phyloP scores from a whole-genome alignment of 2,888 invertebrate species.

The Eumerus sabulonum region DNA sequence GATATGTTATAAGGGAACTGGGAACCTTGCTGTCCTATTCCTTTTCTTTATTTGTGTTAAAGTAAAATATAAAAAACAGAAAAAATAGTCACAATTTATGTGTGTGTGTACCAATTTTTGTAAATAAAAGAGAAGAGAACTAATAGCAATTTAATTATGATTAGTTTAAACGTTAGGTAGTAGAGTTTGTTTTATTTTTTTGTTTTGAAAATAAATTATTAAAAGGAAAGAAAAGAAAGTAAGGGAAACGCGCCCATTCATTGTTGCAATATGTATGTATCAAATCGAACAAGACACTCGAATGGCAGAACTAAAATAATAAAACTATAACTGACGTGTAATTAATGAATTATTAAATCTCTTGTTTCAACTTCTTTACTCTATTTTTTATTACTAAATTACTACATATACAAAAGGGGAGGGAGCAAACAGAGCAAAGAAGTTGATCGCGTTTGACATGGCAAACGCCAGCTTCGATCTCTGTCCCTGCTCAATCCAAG shows the following conservation, averaged over 20 bases:
- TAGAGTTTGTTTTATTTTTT: no score
- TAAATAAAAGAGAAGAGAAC: conserved; percentile 47
- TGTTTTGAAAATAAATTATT: conserved; percentile 57
- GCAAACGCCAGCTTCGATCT: no score
- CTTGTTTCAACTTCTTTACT: conserved; percentile 24
- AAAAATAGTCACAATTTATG: conserved; percentile 54
- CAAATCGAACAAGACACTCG: conserved; percentile 33
- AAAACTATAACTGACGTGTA: conserved; percentile 46
- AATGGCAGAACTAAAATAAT: conserved; percentile 43
- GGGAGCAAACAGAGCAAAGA: no score
- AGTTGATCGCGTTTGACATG: no score
- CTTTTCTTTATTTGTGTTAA: conserved; percentile 18
- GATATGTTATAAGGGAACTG: conserved; percentile 23
- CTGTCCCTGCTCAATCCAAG: no score
- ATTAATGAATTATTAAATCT: conserved; percentile 36
- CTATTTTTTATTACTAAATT: no score
- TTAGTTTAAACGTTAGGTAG: conserved; percentile 56
- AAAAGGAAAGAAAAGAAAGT: conserved; percentile 30
- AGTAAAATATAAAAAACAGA: background rate
- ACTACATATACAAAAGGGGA: no score
- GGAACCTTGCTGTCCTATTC: conserved; percentile 16
- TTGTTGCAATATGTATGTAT: conserved; percentile 16
- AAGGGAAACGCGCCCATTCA: conserved; percentile 27
- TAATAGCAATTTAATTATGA: conserved; percentile 45
- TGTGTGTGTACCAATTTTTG: conserved; percentile 67